A percentile compares a stretch with the other conserved stretches of the same genome.
Evolutionary conservation across 2,888 invertebrate species (phyloP).

Genomic region (Coenonympha glycerion): DNA sequence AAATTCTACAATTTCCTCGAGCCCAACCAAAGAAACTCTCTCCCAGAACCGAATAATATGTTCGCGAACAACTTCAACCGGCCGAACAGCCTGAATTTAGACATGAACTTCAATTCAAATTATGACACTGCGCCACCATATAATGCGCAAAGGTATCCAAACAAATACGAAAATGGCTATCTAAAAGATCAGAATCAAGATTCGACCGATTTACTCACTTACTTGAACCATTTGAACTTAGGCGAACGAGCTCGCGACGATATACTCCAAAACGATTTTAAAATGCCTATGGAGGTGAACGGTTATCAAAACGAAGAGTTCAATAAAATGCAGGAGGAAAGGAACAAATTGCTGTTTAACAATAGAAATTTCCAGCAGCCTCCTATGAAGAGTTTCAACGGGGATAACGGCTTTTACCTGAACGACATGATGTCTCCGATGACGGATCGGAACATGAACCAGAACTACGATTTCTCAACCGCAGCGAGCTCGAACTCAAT

Average conservation of each 20-base stretch:
- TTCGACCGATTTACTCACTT: constrained; percentile 51
- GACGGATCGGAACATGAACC: constrained; percentile 49
- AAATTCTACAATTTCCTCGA: constrained; percentile 68
- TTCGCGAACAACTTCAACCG: constrained; percentile 53
- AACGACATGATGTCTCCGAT: constrained; percentile 56
- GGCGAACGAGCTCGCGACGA: constrained; percentile 51
- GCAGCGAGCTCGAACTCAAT: constrained; percentile 41
- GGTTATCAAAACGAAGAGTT: constrained; percentile 53
- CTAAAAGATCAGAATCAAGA: constrained; percentile 55
- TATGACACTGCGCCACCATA: constrained; percentile 41
- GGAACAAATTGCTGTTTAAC: constrained; percentile 54
- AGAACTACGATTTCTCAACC: constrained; percentile 55
- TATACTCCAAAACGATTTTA: constrained; percentile 49
- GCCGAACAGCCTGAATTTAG: constrained; percentile 62
- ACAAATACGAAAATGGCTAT: constrained; percentile 44
- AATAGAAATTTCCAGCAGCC: constrained; percentile 49
- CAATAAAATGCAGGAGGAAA: constrained; percentile 47
- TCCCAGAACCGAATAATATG: constrained; percentile 60
- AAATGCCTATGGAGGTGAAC: constrained; percentile 56
- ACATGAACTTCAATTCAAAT: constrained; percentile 53
- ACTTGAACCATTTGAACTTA: constrained; percentile 56
- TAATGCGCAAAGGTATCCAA: constrained; percentile 50
- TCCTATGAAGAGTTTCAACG: constrained; percentile 50
- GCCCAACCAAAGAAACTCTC: constrained; percentile 65
- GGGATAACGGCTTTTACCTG: constrained; percentile 40